These are phyloP conservation scores for Hypotaenidia okinawae DNA, from an alignment of 2,797 vertebrate genomes.

Conservation along the genomic window DNA sequence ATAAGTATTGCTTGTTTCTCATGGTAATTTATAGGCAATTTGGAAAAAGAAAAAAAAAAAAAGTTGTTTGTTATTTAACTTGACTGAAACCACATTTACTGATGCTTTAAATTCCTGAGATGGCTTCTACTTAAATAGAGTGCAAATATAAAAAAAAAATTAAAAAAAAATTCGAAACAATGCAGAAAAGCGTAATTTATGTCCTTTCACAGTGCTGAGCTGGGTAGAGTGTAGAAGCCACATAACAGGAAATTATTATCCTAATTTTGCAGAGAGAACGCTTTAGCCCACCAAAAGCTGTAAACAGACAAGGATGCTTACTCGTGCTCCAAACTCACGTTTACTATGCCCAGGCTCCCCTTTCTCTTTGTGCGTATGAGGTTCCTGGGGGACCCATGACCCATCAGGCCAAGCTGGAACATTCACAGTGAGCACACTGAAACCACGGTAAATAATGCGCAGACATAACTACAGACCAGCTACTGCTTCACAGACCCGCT, in stretches of 20 bases:
- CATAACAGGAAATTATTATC: not conserved
- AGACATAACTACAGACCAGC: not conserved
- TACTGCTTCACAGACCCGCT: not conserved
- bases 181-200: not conserved
- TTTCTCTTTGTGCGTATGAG: not conserved
- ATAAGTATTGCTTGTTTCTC: not conserved
- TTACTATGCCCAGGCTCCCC: not conserved
- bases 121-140: not conserved
- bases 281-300: not conserved
- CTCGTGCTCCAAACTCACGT: rapidly evolving
- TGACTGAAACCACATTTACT: not conserved
- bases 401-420: rapidly evolving
- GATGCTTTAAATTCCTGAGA: not conserved
- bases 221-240: not conserved
- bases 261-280: not conserved
- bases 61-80: not conserved
- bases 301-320: too few species aligned
- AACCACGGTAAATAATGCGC: rapidly evolving
- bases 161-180: not conserved
- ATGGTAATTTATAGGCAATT: not conserved
- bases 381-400: not conserved
- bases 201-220: not conserved
- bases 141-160: not conserved
- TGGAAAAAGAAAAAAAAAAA: not conserved
- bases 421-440: rapidly evolving